These are phyloP conservation scores for Orthosia cruda DNA, from an alignment of 2,888 invertebrate species.

Conservation along the genomic window DNA sequence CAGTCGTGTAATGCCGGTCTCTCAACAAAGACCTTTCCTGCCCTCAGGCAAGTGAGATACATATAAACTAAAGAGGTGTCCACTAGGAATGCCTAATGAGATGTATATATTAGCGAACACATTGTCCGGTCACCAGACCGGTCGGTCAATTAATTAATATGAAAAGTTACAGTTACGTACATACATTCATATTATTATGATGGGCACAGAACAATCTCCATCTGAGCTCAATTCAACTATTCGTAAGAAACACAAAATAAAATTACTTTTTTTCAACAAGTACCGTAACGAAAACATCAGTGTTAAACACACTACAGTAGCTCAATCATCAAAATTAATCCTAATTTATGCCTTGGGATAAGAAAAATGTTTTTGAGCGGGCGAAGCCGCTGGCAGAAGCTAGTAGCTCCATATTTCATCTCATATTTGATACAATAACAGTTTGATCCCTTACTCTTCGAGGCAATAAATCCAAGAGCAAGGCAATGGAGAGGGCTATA, in stretches of 20 bases:
- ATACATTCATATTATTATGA: too few relatives aligned
- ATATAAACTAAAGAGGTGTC: slow-evolving; percentile 53
- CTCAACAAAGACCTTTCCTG: slow-evolving; percentile 17
- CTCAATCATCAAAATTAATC: slow-evolving; percentile 1
- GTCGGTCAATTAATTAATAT: too few relatives aligned
- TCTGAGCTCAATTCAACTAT: background rate
- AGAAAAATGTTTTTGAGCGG: too few relatives aligned
- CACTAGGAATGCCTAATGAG: slow-evolving; percentile 56
- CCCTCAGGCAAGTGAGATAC: slow-evolving; percentile 25
- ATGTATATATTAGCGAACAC: slow-evolving; percentile 61
- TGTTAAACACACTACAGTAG: background rate
- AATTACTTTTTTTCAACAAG: background rate
- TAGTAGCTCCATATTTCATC: background rate
- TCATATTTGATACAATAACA: slow-evolving; percentile 28
- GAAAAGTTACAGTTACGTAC: too few relatives aligned
- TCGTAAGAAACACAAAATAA: background rate
- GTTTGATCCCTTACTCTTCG: slow-evolving; percentile 10
- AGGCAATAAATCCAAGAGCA: too few relatives aligned
- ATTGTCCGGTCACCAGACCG: slow-evolving; percentile 38
- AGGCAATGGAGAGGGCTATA: too few relatives aligned
- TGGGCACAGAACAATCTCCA: too few relatives aligned
- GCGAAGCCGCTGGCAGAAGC: too few relatives aligned
- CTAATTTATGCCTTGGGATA: too few relatives aligned
- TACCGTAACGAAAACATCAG: background rate
- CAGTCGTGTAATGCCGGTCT: background rate